These are phyloP conservation scores for Cecidostiba fungosa DNA, from an alignment of 2,888 invertebrate genomes.

Conservation along the genomic window DNA sequence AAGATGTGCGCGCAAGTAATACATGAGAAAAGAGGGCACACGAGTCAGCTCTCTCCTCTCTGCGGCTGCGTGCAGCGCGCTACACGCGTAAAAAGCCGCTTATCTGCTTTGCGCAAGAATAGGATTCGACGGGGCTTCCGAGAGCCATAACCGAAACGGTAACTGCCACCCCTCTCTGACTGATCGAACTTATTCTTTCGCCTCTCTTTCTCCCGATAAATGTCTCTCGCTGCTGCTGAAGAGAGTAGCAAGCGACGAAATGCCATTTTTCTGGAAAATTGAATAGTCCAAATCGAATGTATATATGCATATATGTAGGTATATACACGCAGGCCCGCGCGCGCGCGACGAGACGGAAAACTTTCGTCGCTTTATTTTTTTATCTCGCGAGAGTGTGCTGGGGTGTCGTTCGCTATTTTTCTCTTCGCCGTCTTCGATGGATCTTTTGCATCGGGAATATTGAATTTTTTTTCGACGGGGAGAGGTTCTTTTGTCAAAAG, in stretches of 20 bases:
- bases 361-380: slow-evolving; percentile 45
- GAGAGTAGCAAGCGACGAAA: slow-evolving; percentile 60
- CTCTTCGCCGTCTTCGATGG: slow-evolving; percentile 26
- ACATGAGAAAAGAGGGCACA: background rate
- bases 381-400: slow-evolving; percentile 47
- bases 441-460: slow-evolving; percentile 56
- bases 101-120: slow-evolving; percentile 81
- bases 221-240: slow-evolving; percentile 2
- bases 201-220: slow-evolving; percentile 65
- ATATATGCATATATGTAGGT: background rate
- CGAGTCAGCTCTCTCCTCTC: background rate
- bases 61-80: background rate
- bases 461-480: slow-evolving; percentile 37
- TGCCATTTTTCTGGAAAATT: slow-evolving; percentile 78
- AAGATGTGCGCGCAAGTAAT: background rate
- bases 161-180: slow-evolving; percentile 80
- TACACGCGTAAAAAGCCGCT: slow-evolving; percentile 76
- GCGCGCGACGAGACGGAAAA: slow-evolving; percentile 22
- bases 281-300: slow-evolving; percentile 78
- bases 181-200: slow-evolving; percentile 79
- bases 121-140: slow-evolving; percentile 80
- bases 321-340: no score
- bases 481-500: slow-evolving; percentile 46
- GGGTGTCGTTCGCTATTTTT: slow-evolving; percentile 44
- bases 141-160: slow-evolving; percentile 81